Conservation (phyloP, 2,113 vertebrate genomes). For the Erythrolamprus reginae region DNA sequence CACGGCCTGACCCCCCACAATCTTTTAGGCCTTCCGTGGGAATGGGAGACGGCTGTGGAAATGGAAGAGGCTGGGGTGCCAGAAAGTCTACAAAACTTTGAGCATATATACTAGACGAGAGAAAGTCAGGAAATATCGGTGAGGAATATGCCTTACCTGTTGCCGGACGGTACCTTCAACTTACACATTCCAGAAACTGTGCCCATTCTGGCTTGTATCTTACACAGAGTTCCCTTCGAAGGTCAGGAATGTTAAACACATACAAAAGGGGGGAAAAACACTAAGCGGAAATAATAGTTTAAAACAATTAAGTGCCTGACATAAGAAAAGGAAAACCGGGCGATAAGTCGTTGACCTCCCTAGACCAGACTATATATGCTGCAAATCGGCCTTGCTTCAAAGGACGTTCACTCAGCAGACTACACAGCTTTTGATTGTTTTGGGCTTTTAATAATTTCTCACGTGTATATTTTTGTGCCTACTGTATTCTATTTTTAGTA, state of each 20-base stretch:
- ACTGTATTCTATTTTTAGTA: background rate
- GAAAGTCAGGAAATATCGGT: background rate
- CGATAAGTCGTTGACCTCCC: background rate
- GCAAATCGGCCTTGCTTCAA: background rate
- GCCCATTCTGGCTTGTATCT: background rate
- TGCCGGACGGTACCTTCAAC: no score
- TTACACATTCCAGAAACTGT: background rate
- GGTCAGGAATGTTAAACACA: background rate
- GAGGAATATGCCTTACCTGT: no score
- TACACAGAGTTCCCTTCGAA: background rate
- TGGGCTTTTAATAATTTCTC: background rate
- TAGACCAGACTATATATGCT: background rate
- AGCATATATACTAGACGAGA: background rate
- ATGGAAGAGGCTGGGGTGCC: background rate
- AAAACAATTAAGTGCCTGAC: background rate
- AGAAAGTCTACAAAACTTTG: background rate
- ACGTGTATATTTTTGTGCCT: background rate
- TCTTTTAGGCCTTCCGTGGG: no score
- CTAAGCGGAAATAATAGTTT: background rate
- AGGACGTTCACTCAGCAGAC: background rate
- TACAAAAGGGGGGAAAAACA: background rate
- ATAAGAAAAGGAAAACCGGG: background rate
- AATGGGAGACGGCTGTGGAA: no score
- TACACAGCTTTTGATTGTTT: background rate
- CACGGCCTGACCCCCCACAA: background rate